Conservation (phyloP, 2,888 invertebrate species). For the Ctena decussata region DNA sequence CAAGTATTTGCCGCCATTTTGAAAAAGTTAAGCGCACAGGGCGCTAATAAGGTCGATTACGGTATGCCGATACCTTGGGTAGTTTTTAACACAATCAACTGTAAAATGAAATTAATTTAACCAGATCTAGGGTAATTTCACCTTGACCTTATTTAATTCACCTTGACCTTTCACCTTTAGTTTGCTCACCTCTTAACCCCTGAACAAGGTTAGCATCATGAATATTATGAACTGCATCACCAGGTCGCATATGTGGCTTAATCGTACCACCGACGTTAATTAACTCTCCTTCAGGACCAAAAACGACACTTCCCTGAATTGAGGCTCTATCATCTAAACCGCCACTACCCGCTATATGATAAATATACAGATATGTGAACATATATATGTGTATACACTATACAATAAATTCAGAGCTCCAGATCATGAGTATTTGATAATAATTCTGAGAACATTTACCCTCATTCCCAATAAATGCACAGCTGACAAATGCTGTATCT, state of each 20-base stretch:
- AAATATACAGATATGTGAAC: conserved; percentile 3
- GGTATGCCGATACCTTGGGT: neutral
- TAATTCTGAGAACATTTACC: too few relatives aligned
- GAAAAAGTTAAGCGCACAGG: too few relatives aligned
- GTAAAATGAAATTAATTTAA: too few relatives aligned
- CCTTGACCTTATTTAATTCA: too few relatives aligned
- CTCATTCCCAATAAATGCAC: too few relatives aligned
- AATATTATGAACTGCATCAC: conserved; percentile 52
- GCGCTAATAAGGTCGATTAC: neutral
- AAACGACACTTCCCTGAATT: conserved; percentile 79
- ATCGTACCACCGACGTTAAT: conserved; percentile 81
- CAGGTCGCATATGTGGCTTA: conserved; percentile 54
- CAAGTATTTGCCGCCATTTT: too few relatives aligned
- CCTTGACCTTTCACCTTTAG: neutral
- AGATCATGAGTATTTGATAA: too few relatives aligned
- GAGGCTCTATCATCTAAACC: conserved; percentile 64
- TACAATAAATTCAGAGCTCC: neutral
- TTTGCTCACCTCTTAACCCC: conserved; percentile 49
- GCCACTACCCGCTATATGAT: conserved; percentile 60
- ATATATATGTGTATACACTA: neutral
- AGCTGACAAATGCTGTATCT: too few relatives aligned
- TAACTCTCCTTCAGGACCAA: conserved; percentile 82
- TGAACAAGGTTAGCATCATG: conserved; percentile 60
- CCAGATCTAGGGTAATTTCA: too few relatives aligned
- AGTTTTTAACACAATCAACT: too few relatives aligned